Evolutionary conservation across 1,140 invertebrate genomes (phyloP), one percentile per base, ranked within the genome.

Genomic region (Agrypnia vestita): DNA sequence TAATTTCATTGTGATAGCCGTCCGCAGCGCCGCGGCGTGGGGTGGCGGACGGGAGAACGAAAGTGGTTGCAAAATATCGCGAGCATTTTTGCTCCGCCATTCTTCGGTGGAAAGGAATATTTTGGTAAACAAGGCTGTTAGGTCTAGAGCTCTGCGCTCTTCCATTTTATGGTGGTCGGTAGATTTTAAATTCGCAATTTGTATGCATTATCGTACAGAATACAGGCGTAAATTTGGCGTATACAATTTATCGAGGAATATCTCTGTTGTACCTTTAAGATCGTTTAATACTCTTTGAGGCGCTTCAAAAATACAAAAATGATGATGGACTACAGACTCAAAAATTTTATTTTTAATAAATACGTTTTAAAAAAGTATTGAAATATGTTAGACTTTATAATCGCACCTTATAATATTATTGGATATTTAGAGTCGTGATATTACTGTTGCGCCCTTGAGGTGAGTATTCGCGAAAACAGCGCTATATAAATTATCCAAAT

Each of bases 111-210:
- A 13, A 21, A 47, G 21, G 61, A 47, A 71, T 76, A 46, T 81
- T 81, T 77, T 78, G 25, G 81, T 79, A 82, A 82, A 80, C 67
- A 80, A 78, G 73, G 49, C 67, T n/a, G 51, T 79, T 73, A 79
- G 44, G 7, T 35, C 35, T 25, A 35, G n/a, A 35, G 25, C 35
- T 76, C 10, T 19, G 78, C 73, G 78, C 56, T 74, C 59, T 82
- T 80, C 61, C 80, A 69, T 80, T 61, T 74, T 82, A 82, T 80
- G 75, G 75, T 71, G 76, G 78, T 80, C 49, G 69, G 76, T 67
- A 76, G 71, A 67, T 71, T 82, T 82, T 80, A 76, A 75, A 82
- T 78, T 80, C 56, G 64, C 76, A 51, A 73, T 82, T 79, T 82
- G 46, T 82, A 69, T 82, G 69, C 77, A 74, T 78, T 76, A 80